Evolutionary conservation across 2,888 invertebrate species (phyloP).

Genomic region (Pristionchus japonicus): DNA sequence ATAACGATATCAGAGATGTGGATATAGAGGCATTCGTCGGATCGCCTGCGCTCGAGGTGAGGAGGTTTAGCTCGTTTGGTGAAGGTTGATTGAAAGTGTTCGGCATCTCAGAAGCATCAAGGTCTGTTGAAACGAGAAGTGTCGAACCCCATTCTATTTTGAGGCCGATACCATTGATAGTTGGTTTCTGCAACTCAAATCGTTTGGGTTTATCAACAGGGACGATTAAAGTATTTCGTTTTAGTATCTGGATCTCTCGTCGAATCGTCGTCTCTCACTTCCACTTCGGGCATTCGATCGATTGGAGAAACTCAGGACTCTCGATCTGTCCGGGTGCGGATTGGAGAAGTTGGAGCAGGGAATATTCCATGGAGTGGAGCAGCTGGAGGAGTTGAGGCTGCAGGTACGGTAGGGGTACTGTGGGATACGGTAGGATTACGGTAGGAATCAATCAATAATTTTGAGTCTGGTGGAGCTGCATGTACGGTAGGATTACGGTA

Average conservation of each 20-base stretch:
- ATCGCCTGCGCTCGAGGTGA: background rate
- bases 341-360: slow-evolving; percentile 10
- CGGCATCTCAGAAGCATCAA: too few species aligned
- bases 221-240: too few species aligned
- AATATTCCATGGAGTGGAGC: background rate
- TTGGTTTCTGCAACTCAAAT: too few species aligned
- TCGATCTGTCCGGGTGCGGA: slow-evolving; percentile 3
- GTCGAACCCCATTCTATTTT: too few species aligned
- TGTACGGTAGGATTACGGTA: background rate
- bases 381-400: background rate
- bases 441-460: background rate
- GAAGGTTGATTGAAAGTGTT: background rate
- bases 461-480: too few species aligned
- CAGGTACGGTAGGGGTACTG: background rate
- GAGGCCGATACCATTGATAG: too few species aligned
- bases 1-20: background rate
- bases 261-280: slow-evolving; percentile 23
- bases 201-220: too few species aligned
- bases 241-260: background rate
- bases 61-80: too few species aligned
- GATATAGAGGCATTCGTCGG: background rate
- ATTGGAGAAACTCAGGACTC: background rate
- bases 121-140: too few species aligned
- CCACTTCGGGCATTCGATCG: slow-evolving; percentile 2
- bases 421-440: background rate